Base-by-base conservation (phyloP, 53 echinoderm and acorn worm genomes). In the Antedon mediterranea region DNA sequence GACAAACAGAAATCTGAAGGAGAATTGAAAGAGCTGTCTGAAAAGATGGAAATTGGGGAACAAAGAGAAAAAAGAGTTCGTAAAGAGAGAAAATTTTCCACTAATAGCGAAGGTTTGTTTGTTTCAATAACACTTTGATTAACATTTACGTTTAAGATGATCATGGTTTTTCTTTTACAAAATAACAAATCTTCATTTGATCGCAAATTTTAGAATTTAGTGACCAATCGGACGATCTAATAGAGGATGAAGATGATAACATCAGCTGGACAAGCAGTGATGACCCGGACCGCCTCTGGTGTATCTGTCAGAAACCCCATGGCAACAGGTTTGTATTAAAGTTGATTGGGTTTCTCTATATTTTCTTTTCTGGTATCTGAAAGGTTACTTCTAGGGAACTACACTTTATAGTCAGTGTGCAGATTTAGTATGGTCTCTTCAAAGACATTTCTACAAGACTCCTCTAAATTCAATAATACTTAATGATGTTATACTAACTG, bases 241-340 rank as follows among this genome's bases (percentile, higher is more conserved):
- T 80, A 32, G 77, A 29, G 13, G 90, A 82, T 13, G 87, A 85
- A 32, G 84, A 88, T 14, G 86, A 78, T 31, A 75, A 81, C 27
- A 88, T 86, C 32, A 92, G 89, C 34, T 97, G 97, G 97, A 91
- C 89, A 18, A 92, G 89, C 31, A 92, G 87, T 23, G 97, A 97
- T 73, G 97, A 97, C 71, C 97, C 97, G n/a, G 97, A 97, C 34
- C 87, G 86, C 75, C 90, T 97, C 34, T 97, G 97, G 97, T 97
- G 97, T 71, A 97, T 97, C 43, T 97, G 97, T 74, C 80, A 84
- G 30, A 87, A 92, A 74, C 97, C 97, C 13, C 90, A 92, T 84
- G 92, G 92, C 44, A 86, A 89, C 78, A 97, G 92, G 97, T 97
- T 43, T 85, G 87, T 83, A 18, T 71, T 30, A n/a, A 4, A 37